Evolutionary conservation across 92 coral and sea anemone genomes (phyloP), one percentile per base, ranked within the genome.

Genomic region (Epizoanthus illoricatus): DNA sequence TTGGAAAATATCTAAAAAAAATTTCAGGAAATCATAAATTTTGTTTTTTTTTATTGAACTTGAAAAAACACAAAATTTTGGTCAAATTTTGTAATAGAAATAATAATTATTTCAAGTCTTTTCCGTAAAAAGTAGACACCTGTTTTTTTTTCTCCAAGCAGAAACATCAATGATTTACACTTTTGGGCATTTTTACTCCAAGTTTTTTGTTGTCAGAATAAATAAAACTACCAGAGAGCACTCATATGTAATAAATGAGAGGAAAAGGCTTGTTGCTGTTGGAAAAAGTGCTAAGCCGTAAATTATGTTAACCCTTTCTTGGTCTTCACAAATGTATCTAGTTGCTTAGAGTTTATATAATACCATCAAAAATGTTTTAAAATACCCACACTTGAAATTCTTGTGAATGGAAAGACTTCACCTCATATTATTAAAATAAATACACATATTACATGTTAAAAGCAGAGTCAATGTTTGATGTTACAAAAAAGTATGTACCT

Each of bases 311-410:
- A 41, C 74, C 74, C 57, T 70, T 70, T 70, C 74, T 41, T 41
- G 74, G 74, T 70, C 74, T 70, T 70, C 57, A 70, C 74, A 70
- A 70, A 70, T 70, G 74, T 70, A 70, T 70, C 58, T 69, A 69
- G 74, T 69, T 11, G 74, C 74, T 70, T 70, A 70, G n/a, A 66
- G 74, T 42, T 40, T 70, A 42, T 70, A 70, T 40, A 70, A 70
- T 40, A 36, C 74, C 74, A 70, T 70, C 74, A 70, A 69, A 69
- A 69, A 69, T 69, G 17, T 70, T 70, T 70, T 42, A 70, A 70
- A 70, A 70, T 70, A 69, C 74, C 74, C 74, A 70, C 57, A 70
- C 74, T 70, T 12, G 74, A 7, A 70, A 70, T 70, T 70, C 45
- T 36, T 70, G 45, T 70, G 74, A 70, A 70, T 11, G 74, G 57